These are phyloP conservation scores for Embiotoca jacksoni DNA, from an alignment of 2,113 vertebrate genomes.

Conservation along the genomic window DNA sequence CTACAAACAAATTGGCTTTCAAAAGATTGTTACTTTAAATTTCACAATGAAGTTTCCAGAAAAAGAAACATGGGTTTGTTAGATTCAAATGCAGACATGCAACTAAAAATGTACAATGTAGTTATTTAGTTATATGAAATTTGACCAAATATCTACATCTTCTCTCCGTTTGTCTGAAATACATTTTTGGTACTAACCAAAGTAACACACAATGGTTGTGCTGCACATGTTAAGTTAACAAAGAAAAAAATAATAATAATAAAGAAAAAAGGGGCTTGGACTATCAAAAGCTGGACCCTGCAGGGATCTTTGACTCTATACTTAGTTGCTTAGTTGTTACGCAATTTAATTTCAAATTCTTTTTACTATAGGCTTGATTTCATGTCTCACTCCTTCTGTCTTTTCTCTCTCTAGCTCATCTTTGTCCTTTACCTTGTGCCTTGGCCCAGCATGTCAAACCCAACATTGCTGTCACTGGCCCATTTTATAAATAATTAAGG, in stretches of 20 bases:
- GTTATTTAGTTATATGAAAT: not conserved
- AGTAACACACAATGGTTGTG: not conserved
- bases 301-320: too few species aligned
- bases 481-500: constrained; percentile 65
- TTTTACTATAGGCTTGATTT: not conserved
- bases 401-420: not conserved
- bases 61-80: not conserved
- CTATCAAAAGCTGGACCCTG: not conserved
- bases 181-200: not conserved
- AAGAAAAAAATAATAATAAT: too few species aligned
- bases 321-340: too few species aligned
- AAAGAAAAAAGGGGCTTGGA: not conserved
- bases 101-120: not conserved
- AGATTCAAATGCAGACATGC: not conserved
- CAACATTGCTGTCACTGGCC: constrained; percentile 14
- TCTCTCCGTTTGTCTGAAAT: not conserved
- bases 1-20: not conserved
- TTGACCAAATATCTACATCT: not conserved
- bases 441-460: not conserved
- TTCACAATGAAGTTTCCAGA: not conserved
- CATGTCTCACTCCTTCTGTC: not conserved
- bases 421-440: not conserved
- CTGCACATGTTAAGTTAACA: not conserved
- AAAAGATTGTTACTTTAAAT: not conserved
- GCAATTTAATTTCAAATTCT: too few species aligned